Evolutionary conservation across 2,113 vertebrate species (phyloP), one percentile per base, ranked within the genome.

Genomic region (Sciurus niger): DNA sequence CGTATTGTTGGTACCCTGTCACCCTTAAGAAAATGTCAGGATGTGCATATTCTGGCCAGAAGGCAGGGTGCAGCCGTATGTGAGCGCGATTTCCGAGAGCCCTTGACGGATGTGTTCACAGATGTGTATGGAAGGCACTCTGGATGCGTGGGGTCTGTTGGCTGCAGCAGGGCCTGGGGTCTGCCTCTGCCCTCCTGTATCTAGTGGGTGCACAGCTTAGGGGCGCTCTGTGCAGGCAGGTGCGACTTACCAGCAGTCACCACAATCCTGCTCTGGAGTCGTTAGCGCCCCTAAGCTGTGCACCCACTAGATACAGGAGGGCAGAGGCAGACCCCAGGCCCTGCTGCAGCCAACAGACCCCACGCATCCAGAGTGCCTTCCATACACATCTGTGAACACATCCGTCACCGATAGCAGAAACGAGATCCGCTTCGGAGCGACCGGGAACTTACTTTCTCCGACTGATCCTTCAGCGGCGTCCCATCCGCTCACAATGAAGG

Each of bases 391-490:
- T n/a, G n/a, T n/a, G n/a, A n/a, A n/a, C n/a, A n/a, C n/a, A n/a
- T n/a, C n/a, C n/a, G n/a, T n/a, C 48, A 68, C 73, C 90, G 92
- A 65, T 48, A 65, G 74, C 76, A 84, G 48, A 73, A 90, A 65
- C 82, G 8, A 91, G 91, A 55, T 77, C 20, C 5, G 32, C 63
- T 90, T 94, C 48, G 0, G 10, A 82, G 70, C 7, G 2, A 43
- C 65, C 30, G 18, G 9, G 43, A 85, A 30, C 32, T 37, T 76
- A 32, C 87, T 78, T 82, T 28, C 72, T 93, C 32, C 16, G 72
- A 68, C 22, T 79, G 70, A n/a, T 32, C 37, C 53, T 78, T 34
- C 51, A 78, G 43, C 30, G 72, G 40, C n/a, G n/a, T n/a, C 72
- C 17, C 46, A 82, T 20, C 72, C 82, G 11, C 70, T 87, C 89